Evolutionary conservation across 1,140 invertebrate species (phyloP).

Genomic region (Chironomus striatipennis): DNA sequence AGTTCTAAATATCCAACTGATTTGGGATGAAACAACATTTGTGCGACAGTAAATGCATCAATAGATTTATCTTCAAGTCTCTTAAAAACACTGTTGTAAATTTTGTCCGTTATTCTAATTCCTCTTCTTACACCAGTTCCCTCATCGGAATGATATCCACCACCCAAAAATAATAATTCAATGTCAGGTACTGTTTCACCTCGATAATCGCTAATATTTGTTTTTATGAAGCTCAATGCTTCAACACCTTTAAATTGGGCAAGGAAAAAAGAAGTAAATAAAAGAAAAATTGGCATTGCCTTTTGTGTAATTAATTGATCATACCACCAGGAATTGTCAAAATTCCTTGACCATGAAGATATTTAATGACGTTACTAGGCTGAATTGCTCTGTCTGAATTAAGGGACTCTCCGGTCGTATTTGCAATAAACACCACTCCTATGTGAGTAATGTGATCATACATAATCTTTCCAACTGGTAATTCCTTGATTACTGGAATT

Average conservation of each 20-base stretch:
- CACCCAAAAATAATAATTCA: constrained; percentile 49
- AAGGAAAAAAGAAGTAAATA: no score
- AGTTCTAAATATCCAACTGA: constrained; percentile 60
- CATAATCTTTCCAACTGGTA: constrained; percentile 59
- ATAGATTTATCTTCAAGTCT: constrained; percentile 43
- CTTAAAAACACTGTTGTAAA: constrained; percentile 49
- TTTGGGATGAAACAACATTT: constrained; percentile 65
- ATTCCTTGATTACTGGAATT: constrained; percentile 54
- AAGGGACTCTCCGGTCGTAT: constrained; percentile 41
- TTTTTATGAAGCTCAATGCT: constrained; percentile 54
- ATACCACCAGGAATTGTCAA: constrained; percentile 44
- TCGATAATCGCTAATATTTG: constrained; percentile 42
- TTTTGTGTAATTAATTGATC: no score
- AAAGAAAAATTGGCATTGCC: no score
- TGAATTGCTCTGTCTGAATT: constrained; percentile 40
- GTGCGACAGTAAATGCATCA: constrained; percentile 57
- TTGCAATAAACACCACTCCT: constrained; percentile 50
- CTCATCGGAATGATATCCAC: constrained; percentile 52
- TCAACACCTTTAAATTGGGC: constrained; percentile 41
- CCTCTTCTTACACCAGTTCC: constrained; percentile 48
- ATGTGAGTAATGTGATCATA: constrained; percentile 66
- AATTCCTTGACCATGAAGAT: constrained; percentile 44
- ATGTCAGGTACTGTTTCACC: constrained; percentile 46
- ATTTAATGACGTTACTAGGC: constrained; percentile 41
- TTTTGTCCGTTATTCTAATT: constrained; percentile 46